A percentile compares a stretch with the other conserved stretches of the same genome.
Evolutionary conservation across 2,888 invertebrate genomes (phyloP).

Genomic region (Caenorhabditis doughertyi): DNA sequence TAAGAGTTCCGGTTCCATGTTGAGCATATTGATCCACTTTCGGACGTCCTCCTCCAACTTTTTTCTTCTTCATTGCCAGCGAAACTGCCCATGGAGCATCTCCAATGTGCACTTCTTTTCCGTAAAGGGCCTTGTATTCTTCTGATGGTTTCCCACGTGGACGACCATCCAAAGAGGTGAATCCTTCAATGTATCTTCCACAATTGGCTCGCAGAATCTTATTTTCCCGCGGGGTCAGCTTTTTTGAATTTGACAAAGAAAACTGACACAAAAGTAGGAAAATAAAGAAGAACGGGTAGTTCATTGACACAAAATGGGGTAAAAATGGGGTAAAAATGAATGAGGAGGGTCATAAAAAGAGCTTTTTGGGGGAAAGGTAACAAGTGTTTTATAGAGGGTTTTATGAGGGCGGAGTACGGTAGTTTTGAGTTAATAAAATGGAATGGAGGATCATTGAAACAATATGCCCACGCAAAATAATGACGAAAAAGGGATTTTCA

Average conservation of each 20-base stretch:
- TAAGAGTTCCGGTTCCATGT: constrained; percentile 53
- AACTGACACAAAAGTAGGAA: neutral
- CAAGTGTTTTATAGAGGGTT: too few relatives aligned
- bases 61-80: constrained; percentile 32
- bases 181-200: constrained; percentile 57
- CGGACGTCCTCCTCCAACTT: neutral
- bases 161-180: neutral
- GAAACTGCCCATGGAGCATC: constrained; percentile 60
- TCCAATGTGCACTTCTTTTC: constrained; percentile 28
- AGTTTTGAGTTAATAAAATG: too few relatives aligned
- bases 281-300: neutral
- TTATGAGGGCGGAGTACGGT: too few relatives aligned
- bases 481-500: too few relatives aligned
- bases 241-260: neutral
- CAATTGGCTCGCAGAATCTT: constrained; percentile 46
- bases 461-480: too few relatives aligned
- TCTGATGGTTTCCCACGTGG: neutral
- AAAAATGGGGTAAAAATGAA: too few relatives aligned
- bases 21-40: constrained; percentile 25
- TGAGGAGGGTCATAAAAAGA: too few relatives aligned
- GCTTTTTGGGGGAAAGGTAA: too few relatives aligned
- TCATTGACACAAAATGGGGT: too few relatives aligned
- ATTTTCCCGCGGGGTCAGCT: constrained; percentile 26
- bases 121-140: constrained; percentile 56
- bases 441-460: too few relatives aligned